These are phyloP conservation scores for Narcine bancroftii DNA, from an alignment of 2,113 vertebrate genomes.

Conservation along the genomic window DNA sequence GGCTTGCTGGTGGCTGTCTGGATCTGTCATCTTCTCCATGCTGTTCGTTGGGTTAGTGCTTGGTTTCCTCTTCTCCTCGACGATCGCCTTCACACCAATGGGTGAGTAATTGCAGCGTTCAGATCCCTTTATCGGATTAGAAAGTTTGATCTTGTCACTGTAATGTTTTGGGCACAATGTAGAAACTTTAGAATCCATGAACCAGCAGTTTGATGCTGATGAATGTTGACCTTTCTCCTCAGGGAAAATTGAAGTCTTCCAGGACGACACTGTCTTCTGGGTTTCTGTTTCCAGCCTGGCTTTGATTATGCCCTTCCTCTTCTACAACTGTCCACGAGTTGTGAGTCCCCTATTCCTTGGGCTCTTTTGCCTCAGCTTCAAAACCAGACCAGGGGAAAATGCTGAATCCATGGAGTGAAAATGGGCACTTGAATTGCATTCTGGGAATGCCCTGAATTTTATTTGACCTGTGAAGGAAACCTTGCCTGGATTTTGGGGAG, in stretches of 20 bases:
- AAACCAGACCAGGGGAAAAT: too few relatives aligned
- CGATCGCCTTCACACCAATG: conserved; percentile 74
- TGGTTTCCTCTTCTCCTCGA: conserved; percentile 69
- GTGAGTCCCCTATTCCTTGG: conserved; percentile 52
- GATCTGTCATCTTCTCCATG: conserved; percentile 65
- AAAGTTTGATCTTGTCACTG: too few relatives aligned
- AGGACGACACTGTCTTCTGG: conserved; percentile 74
- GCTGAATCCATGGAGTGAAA: too few relatives aligned
- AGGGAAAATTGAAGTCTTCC: conserved; percentile 76
- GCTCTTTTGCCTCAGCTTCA: too few relatives aligned
- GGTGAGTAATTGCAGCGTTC: conserved; percentile 60
- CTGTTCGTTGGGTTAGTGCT: conserved; percentile 71
- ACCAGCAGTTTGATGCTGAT: neutral
- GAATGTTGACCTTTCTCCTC: conserved; percentile 38
- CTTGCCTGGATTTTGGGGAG: too few relatives aligned
- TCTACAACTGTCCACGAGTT: conserved; percentile 76
- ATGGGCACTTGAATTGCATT: too few relatives aligned
- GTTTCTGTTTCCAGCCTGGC: conserved; percentile 69
- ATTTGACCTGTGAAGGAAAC: neutral
- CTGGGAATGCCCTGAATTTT: too few relatives aligned
- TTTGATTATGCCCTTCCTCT: conserved; percentile 65
- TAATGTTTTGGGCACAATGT: too few relatives aligned
- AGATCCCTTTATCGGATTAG: too few relatives aligned
- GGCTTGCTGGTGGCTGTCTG: conserved; percentile 83
- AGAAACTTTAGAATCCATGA: too few relatives aligned